These are phyloP conservation scores for Drosophila borborema DNA, from an alignment of 2,888 invertebrate species.

Conservation along the genomic window DNA sequence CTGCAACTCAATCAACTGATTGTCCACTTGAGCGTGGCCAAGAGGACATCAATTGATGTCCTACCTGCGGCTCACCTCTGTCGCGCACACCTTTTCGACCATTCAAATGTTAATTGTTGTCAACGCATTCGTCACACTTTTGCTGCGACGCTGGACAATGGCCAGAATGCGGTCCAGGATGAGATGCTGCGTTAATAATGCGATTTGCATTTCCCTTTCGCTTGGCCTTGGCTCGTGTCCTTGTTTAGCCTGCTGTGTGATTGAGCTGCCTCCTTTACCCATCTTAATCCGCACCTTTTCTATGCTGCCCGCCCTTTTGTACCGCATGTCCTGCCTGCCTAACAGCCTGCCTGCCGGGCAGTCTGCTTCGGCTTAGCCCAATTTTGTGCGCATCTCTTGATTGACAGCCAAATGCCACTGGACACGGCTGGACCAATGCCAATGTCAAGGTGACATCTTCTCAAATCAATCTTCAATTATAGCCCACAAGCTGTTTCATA, in stretches of 20 bases:
- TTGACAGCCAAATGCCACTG: slow-evolving; percentile 67
- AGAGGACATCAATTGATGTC: slow-evolving; percentile 25
- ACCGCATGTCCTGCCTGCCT: neutral
- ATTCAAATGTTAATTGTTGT: slow-evolving; percentile 67
- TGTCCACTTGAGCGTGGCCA: slow-evolving; percentile 68
- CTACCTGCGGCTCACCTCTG: slow-evolving; percentile 28
- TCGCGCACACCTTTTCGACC: slow-evolving; percentile 37
- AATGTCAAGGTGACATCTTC: neutral
- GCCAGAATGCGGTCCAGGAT: slow-evolving; percentile 49
- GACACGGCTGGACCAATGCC: slow-evolving; percentile 27
- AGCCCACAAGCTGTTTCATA: neutral
- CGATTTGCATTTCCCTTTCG: slow-evolving; percentile 82
- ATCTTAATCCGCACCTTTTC: slow-evolving; percentile 69
- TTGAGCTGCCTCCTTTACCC: slow-evolving; percentile 67
- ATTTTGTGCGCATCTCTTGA: slow-evolving; percentile 57
- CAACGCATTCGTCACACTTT: slow-evolving; percentile 76
- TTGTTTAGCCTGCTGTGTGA: slow-evolving; percentile 70
- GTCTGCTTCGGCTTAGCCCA: slow-evolving; percentile 64
- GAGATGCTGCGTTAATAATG: slow-evolving; percentile 81
- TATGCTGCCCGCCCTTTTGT: slow-evolving; percentile 28
- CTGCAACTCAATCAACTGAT: slow-evolving; percentile 63
- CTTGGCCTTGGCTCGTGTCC: slow-evolving; percentile 33
- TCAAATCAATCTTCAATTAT: slow-evolving; percentile 1
- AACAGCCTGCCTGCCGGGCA: slow-evolving; percentile 17
- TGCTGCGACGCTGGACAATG: slow-evolving; percentile 60